A percentile compares a stretch with the other conserved stretches of the same genome.
phyloP scores from a whole-genome alignment of 1,140 invertebrate genomes.

The Heliconius himera region DNA sequence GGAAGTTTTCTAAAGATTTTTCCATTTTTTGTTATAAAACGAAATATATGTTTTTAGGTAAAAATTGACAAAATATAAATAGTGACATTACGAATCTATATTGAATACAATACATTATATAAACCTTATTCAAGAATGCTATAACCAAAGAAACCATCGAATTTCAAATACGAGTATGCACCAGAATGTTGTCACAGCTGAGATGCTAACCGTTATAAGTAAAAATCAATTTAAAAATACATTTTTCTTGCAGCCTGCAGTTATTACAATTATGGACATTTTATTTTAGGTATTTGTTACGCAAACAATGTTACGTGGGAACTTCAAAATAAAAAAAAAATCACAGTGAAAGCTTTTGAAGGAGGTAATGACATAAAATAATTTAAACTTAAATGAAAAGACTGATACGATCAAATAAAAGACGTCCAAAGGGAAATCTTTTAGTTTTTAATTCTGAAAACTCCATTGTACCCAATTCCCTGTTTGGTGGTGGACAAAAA shows the following conservation, averaged over 20 bases:
- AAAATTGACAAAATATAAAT: background rate
- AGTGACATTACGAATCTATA: too few relatives aligned
- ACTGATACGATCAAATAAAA: conserved; percentile 31
- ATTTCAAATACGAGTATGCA: background rate
- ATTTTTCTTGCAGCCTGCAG: background rate
- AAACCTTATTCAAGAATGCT: background rate
- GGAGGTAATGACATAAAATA: background rate
- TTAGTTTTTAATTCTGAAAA: conserved; percentile 49
- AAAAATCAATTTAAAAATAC: background rate
- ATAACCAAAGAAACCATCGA: background rate
- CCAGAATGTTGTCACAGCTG: background rate
- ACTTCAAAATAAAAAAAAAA: background rate
- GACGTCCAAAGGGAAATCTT: conserved; percentile 42
- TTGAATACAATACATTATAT: too few relatives aligned
- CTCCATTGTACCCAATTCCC: conserved; percentile 59
- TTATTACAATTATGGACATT: background rate
- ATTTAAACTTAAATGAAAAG: conserved; percentile 23
- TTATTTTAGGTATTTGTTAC: background rate
- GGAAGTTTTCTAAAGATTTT: background rate
- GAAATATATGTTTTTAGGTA: background rate
- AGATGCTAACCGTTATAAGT: background rate
- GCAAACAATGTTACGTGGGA: background rate
- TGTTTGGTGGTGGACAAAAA: conserved; percentile 68
- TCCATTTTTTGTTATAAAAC: background rate
- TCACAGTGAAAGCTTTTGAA: background rate